These are phyloP conservation scores for Pygoscelis antarcticus DNA, from an alignment of 2,113 vertebrate genomes.

Conservation along the genomic window DNA sequence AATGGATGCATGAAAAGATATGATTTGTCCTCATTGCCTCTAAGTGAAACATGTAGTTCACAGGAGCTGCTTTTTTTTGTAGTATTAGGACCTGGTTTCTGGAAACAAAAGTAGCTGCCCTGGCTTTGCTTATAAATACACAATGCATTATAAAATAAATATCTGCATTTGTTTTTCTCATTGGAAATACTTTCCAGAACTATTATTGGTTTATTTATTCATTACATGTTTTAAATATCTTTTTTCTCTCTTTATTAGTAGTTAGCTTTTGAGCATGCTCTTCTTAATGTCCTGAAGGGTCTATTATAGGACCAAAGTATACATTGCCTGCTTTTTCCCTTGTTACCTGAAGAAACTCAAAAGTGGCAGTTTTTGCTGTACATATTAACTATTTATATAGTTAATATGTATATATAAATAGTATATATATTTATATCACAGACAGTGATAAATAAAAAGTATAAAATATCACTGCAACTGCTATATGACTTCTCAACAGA, in stretches of 20 bases:
- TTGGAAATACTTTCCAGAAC: background rate
- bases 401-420: no score
- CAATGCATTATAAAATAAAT: background rate
- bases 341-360: background rate
- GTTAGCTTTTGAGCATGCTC: background rate
- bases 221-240: background rate
- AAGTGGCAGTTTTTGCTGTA: background rate
- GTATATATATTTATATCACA: no score
- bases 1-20: background rate
- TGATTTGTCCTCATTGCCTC: background rate
- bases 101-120: background rate
- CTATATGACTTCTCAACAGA: background rate
- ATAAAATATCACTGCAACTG: background rate
- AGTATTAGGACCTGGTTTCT: background rate
- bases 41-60: background rate
- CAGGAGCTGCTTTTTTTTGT: background rate
- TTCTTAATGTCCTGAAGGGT: background rate
- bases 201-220: background rate
- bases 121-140: background rate
- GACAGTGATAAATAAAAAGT: background rate
- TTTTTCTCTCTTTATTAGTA: background rate
- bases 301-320: background rate
- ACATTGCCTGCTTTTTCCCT: background rate
- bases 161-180: background rate
- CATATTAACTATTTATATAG: background rate